Evolutionary conservation across 2,113 vertebrate species (phyloP).

Genomic region (Elephas maximus): DNA sequence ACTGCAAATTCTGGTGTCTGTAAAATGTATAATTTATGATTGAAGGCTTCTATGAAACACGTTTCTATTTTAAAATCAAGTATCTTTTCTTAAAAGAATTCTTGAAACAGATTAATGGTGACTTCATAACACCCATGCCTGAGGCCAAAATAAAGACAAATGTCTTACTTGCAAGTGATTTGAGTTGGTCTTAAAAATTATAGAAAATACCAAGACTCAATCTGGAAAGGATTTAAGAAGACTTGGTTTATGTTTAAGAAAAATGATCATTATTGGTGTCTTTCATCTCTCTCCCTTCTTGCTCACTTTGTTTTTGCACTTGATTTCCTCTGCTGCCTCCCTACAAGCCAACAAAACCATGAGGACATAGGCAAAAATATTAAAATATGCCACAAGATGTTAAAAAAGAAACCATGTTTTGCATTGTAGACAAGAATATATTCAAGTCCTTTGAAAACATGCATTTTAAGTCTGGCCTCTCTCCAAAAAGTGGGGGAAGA

Average conservation of each 20-base stretch:
- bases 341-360: conserved; percentile 53
- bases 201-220: conserved; percentile 56
- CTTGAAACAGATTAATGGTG: conserved; percentile 73
- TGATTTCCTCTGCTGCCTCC: conserved; percentile 43
- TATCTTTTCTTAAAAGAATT: conserved; percentile 68
- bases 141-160: conserved; percentile 79
- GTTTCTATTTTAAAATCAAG: conserved; percentile 74
- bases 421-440: conserved; percentile 70
- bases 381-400: conserved; percentile 63
- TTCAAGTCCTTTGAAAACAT: conserved; percentile 63
- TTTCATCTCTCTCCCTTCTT: background rate
- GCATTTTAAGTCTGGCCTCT: conserved; percentile 74
- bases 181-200: conserved; percentile 63
- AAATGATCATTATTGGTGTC: background rate
- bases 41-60: conserved; percentile 73
- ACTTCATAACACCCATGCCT: conserved; percentile 63
- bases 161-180: conserved; percentile 72
- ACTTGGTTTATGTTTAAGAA: conserved; percentile 62
- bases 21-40: conserved; percentile 72
- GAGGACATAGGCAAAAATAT: conserved; percentile 60
- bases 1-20: conserved; percentile 62
- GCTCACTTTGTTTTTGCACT: conserved; percentile 63
- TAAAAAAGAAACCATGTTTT: conserved; percentile 69
- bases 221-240: conserved; percentile 78
- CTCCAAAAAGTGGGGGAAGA: conserved; percentile 69